Conservation (phyloP, 2,888 invertebrate genomes). For the Eristalis tenax region DNA sequence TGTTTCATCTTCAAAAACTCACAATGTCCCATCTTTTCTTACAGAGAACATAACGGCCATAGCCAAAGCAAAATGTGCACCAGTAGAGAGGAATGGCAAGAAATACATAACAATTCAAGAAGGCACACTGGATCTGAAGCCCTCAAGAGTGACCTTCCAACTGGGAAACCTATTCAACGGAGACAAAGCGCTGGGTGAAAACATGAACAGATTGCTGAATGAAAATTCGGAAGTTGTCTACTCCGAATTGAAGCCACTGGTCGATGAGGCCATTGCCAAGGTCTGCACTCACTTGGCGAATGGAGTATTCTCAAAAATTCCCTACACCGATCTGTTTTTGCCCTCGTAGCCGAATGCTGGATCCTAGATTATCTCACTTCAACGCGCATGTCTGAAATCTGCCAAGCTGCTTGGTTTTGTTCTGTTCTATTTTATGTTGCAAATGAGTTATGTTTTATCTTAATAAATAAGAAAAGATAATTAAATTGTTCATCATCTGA, state of each 20-base stretch:
- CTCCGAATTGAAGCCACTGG: not conserved
- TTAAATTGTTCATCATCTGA: no score
- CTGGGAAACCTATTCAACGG: slow-evolving; percentile 80
- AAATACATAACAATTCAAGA: slow-evolving; percentile 23
- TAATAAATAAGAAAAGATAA: no score
- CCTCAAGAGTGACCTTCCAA: slow-evolving; percentile 63
- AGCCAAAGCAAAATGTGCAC: not conserved
- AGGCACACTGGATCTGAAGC: slow-evolving; percentile 4
- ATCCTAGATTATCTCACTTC: not conserved
- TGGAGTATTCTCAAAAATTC: not conserved
- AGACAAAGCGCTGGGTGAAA: slow-evolving; percentile 78
- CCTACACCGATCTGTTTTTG: not conserved
- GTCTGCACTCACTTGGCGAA: not conserved
- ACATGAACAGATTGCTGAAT: slow-evolving; percentile 79
- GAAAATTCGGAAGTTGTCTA: slow-evolving; percentile 43
- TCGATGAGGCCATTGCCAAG: not conserved
- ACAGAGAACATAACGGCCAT: not conserved
- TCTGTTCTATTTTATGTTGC: no score
- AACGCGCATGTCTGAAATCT: not conserved
- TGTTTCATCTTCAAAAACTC: no score
- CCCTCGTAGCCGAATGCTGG: not conserved
- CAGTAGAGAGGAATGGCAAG: slow-evolving; percentile 42
- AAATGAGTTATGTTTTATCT: no score
- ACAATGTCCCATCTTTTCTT: not conserved
- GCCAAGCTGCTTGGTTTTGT: not conserved